These are phyloP conservation scores for Phengaris alcon DNA, from an alignment of 2,888 invertebrate species.

Conservation along the genomic window DNA sequence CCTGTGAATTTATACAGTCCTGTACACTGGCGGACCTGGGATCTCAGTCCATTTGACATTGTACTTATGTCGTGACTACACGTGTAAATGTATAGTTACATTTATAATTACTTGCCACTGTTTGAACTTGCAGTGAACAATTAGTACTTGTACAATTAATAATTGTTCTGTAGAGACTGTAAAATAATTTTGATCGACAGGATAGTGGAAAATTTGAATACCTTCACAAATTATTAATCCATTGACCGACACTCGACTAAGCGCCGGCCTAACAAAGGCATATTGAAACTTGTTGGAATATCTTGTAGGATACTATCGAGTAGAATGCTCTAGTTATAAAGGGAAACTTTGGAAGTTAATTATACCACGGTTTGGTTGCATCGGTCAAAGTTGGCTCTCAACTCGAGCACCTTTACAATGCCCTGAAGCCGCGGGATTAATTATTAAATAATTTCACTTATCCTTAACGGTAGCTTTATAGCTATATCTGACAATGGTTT, in stretches of 20 bases:
- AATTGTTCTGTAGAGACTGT: background rate
- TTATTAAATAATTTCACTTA: slow-evolving; percentile 23
- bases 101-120: background rate
- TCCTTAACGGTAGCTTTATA: too few species aligned
- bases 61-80: background rate
- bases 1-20: too few species aligned
- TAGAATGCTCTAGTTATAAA: slow-evolving; percentile 38
- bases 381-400: slow-evolving; percentile 59
- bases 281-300: slow-evolving; percentile 44
- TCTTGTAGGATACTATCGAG: slow-evolving; percentile 41
- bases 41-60: background rate
- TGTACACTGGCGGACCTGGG: too few species aligned
- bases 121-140: background rate
- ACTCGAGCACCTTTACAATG: slow-evolving; percentile 50
- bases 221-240: slow-evolving; percentile 29
- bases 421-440: background rate
- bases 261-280: slow-evolving; percentile 39
- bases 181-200: background rate
- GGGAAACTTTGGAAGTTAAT: slow-evolving; percentile 65
- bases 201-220: slow-evolving; percentile 11
- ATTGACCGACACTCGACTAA: slow-evolving; percentile 49
- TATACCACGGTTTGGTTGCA: slow-evolving; percentile 64
- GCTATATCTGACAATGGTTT: too few species aligned
- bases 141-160: background rate
- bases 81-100: background rate